These are phyloP conservation scores for Tupaia tana DNA, from an alignment of 2,113 vertebrate species.

Conservation along the genomic window DNA sequence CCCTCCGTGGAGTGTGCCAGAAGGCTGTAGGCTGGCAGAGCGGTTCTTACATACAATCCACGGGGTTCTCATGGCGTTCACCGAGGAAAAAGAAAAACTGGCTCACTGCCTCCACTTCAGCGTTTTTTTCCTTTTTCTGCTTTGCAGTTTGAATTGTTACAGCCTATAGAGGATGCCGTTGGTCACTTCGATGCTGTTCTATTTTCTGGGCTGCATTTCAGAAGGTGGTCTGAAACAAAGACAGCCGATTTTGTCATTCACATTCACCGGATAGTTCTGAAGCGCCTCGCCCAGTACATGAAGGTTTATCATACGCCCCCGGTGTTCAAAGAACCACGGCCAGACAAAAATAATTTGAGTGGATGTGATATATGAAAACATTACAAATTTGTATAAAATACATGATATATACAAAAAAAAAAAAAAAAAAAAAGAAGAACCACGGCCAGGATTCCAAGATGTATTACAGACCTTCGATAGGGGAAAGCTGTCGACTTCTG, in stretches of 20 bases:
- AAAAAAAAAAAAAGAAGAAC: no score
- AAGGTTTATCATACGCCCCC: neutral
- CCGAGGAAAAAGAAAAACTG: slow-evolving; percentile 63
- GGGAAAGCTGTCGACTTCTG: neutral
- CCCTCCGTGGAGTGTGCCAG: neutral
- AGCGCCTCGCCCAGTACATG: neutral
- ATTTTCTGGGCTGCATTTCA: slow-evolving; percentile 53
- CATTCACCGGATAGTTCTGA: neutral
- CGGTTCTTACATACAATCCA: slow-evolving; percentile 54
- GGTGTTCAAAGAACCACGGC: neutral
- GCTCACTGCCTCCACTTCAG: slow-evolving; percentile 43
- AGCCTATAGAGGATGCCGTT: neutral
- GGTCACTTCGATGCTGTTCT: slow-evolving; percentile 60
- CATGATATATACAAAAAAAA: no score
- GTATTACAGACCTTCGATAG: slow-evolving; percentile 19
- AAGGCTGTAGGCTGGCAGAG: slow-evolving; percentile 62
- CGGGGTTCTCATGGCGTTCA: slow-evolving; percentile 52
- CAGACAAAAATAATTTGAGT: no score
- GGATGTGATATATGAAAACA: no score
- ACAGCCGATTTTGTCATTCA: slow-evolving; percentile 16
- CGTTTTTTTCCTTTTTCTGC: slow-evolving; percentile 53
- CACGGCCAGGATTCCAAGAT: neutral
- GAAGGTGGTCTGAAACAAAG: slow-evolving; percentile 41
- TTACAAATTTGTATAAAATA: no score
- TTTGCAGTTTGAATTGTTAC: slow-evolving; percentile 43